Evolutionary conservation across 2,113 vertebrate species (phyloP), one percentile per base, ranked within the genome.

Genomic region (Petromus typicus): DNA sequence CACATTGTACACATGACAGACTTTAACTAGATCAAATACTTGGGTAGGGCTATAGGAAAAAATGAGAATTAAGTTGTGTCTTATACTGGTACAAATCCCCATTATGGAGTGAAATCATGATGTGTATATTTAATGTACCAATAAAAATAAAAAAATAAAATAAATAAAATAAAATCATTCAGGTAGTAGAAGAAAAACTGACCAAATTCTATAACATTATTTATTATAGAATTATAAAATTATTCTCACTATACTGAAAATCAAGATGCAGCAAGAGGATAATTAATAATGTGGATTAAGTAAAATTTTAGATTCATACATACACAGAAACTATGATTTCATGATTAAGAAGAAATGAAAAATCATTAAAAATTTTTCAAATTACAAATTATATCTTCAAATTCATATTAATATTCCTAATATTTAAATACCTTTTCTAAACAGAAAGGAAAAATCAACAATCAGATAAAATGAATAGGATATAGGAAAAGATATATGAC

Each of bases 171-270:
- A 75, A 81, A 87, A 34, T 51, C 12, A 57, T 51, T 64, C 25
- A 94, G 63, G 4, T 91, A 66, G 64, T 92, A 75, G n/a, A 69
- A 85, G 1, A 91, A 96, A 90, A 56, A 9, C 54, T 45, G 25
- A 2, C n/a, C 79, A 73, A 92, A 75, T 80, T 93, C 43, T 81
- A 54, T 89, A 93, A 93, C 32, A 11, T n/a, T n/a, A n/a, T n/a
- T n/a, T n/a, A n/a, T n/a, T n/a, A n/a, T n/a, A n/a, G n/a, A n/a
- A n/a, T n/a, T n/a, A n/a, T n/a, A 6, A 56, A 81, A 91, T 9
- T 81, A 30, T 86, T 66, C 45, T 91, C 78, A 34, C 30, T 45
- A 51, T 7, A 57, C 7, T 94, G 37, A n/a, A 73, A 93, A 71
- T 71, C 16, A 66, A 91, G 27, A 75, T 73, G 13, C 23, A 86